Evolutionary conservation across 2,888 invertebrate genomes (phyloP), one percentile per base, ranked within the genome.

Genomic region (Cerceris rybyensis): DNA sequence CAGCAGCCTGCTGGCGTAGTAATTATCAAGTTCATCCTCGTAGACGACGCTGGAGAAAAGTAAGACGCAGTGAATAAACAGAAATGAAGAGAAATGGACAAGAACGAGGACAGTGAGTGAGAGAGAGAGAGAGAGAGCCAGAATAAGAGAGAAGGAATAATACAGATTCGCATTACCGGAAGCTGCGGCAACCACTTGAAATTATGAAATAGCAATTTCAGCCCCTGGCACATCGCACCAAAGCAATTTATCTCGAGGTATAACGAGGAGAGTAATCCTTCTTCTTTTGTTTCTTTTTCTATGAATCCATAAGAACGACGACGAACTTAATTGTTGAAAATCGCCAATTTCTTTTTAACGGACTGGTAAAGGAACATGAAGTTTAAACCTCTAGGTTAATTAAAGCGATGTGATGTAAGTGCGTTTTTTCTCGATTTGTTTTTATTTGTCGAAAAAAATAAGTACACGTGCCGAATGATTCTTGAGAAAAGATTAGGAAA

Each of bases 181-280:
- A 77, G 60, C 67, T 9, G 69, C 68, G 59, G 74, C 59, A 58
- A 75, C 82, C 81, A 82, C 81, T 85, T 76, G 86, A 88, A 90
- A 88, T 89, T 88, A 88, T 89, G 88, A 90, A 89, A 89, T 86
- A 88, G 88, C 86, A 87, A 90, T 88, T 90, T 86, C 83, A 82
- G 68, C 64, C 73, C 57, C 73, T 60, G 46, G 70, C 67, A 71
- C 80, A 65, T 57, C 70, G 76, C 80, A 42, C 68, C 80, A 54
- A 85, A 81, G 87, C 82, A 88, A 88, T 87, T 88, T 85, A 86
- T 88, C 85, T 80, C 70, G 59, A 68, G 43, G 63, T 16, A 67
- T 78, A 60, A 39, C 75, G 65, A 71, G 74, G 68, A 77, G 84
- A 79, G 73, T 80, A 75, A 83, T 82, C 80, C 78, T 67, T 68